Evolutionary conservation across 1,140 invertebrate genomes (phyloP).

Genomic region (Lucilia cuprina): DNA sequence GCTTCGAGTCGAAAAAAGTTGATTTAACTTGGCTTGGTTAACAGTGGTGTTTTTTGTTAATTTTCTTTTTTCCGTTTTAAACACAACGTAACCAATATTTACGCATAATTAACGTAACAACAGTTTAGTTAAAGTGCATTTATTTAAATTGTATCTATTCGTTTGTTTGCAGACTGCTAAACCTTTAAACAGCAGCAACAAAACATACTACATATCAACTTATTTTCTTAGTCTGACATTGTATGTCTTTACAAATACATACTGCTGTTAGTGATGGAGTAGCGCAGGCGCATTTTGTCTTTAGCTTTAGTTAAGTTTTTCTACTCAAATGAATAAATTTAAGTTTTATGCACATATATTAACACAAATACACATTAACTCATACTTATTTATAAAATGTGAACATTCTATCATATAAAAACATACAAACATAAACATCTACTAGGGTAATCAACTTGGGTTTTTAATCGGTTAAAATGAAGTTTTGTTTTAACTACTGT

Average conservation of each 20-base stretch:
- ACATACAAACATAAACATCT: too few species aligned
- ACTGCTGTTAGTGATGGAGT: background rate
- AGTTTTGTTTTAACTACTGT: too few species aligned
- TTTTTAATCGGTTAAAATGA: too few species aligned
- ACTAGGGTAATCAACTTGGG: too few species aligned
- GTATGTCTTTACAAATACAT: background rate
- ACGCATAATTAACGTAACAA: slow-evolving; percentile 35
- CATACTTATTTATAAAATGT: background rate
- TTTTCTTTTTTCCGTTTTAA: background rate
- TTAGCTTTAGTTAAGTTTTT: background rate
- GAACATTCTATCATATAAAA: background rate
- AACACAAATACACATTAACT: background rate
- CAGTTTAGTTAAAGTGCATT: slow-evolving; percentile 29
- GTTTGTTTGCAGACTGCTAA: background rate
- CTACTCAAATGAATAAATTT: background rate
- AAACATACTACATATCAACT: background rate
- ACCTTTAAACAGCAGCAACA: slow-evolving; percentile 16
- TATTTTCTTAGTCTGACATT: background rate
- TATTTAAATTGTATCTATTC: slow-evolving; percentile 18
- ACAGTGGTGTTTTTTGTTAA: background rate
- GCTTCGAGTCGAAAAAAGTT: background rate
- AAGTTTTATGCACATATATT: slow-evolving; percentile 3
- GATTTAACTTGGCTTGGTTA: background rate
- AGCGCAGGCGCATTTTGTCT: background rate
- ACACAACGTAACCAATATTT: slow-evolving; percentile 29